Percentiles rank a stretch among this genome's conserved stretches.
These are phyloP conservation scores for Drosophila nebulosa DNA, from an alignment of 1,140 invertebrate genomes.

Conservation along the genomic window DNA sequence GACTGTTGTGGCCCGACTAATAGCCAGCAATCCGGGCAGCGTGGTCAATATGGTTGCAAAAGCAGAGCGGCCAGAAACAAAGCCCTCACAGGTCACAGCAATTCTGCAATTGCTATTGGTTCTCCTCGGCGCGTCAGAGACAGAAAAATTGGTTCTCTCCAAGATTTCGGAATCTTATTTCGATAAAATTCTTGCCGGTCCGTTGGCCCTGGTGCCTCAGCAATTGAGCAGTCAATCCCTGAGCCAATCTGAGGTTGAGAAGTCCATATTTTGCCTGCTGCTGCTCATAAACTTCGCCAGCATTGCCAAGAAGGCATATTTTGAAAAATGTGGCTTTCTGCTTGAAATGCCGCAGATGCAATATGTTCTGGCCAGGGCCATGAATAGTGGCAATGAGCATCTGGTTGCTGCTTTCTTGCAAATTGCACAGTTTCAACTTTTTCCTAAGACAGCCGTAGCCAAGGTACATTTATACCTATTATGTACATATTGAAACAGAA, in stretches of 20 bases:
- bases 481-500: no score
- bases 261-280: conserved; percentile 66
- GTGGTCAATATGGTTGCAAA: conserved; percentile 54
- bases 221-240: conserved; percentile 47
- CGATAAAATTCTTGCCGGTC: conserved; percentile 65
- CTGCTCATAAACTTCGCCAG: conserved; percentile 69
- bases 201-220: conserved; percentile 46
- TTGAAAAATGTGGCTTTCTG: conserved; percentile 66
- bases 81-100: conserved; percentile 40
- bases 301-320: conserved; percentile 76
- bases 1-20: conserved; percentile 43
- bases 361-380: conserved; percentile 62
- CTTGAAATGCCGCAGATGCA: conserved; percentile 65
- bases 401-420: conserved; percentile 61
- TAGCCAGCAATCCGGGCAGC: conserved; percentile 50
- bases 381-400: conserved; percentile 54
- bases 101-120: conserved; percentile 57
- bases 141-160: conserved; percentile 69
- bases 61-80: conserved; percentile 56
- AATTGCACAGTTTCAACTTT: conserved; percentile 72
- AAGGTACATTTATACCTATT: conserved; percentile 42
- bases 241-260: conserved; percentile 55
- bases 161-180: conserved; percentile 76
- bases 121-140: conserved; percentile 59
- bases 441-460: conserved; percentile 61